A percentile compares a stretch with the other conserved stretches of the same genome.
These are phyloP conservation scores for Pomatorhinus ruficollis DNA, from an alignment of 2,113 vertebrate species.

Conservation along the genomic window DNA sequence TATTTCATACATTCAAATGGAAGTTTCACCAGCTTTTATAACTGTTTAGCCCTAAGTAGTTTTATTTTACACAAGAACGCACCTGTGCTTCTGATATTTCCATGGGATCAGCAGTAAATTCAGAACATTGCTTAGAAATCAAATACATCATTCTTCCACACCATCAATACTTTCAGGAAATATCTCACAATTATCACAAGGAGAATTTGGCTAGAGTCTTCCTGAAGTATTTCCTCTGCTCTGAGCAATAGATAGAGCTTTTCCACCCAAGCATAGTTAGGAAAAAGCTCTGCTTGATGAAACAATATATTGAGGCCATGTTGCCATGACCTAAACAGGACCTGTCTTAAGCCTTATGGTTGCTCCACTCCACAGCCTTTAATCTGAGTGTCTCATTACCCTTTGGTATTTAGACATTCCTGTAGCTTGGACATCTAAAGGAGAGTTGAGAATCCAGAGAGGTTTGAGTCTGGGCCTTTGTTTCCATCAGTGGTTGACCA, in stretches of 20 bases:
- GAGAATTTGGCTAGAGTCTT: neutral
- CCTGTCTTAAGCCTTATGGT: neutral
- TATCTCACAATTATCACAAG: neutral
- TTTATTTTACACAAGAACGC: neutral
- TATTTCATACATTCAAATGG: conserved; percentile 8
- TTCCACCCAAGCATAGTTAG: neutral
- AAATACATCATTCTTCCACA: neutral
- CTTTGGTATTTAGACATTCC: neutral
- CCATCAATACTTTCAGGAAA: neutral
- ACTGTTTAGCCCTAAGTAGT: neutral
- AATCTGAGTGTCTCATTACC: neutral
- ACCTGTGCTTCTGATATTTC: neutral
- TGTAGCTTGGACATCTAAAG: neutral
- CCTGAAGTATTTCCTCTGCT: neutral
- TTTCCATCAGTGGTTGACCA: neutral
- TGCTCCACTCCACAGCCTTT: neutral
- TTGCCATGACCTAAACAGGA: neutral
- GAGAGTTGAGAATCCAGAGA: neutral
- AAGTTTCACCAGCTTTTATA: neutral
- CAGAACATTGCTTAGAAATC: neutral
- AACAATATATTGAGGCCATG: neutral
- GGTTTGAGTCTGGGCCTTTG: neutral
- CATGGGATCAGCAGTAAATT: neutral
- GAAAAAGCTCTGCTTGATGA: neutral
- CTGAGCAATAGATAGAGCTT: neutral